Evolutionary conservation across 2,113 vertebrate genomes (phyloP).

Genomic region (Alosa alosa): DNA sequence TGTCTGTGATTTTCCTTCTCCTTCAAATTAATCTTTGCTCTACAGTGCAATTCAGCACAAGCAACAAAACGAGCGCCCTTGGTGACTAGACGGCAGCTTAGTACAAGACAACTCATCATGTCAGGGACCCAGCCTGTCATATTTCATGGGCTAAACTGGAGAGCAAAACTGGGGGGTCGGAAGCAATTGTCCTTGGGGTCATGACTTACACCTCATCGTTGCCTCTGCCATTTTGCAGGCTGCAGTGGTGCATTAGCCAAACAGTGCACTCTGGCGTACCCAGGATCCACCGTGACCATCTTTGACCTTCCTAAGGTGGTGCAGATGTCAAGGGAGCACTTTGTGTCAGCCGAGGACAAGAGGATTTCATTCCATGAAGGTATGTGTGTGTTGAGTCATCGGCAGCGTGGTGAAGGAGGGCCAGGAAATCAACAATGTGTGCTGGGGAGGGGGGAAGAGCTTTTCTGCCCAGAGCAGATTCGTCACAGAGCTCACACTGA

Average conservation of each 20-base stretch:
- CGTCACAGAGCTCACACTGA: constrained; percentile 15
- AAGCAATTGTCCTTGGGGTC: constrained; percentile 1
- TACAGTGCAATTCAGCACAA: background rate
- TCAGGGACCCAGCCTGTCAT: background rate
- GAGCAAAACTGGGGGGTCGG: background rate
- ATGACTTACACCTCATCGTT: background rate
- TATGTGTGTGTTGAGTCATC: constrained; percentile 42
- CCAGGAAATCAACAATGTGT: constrained; percentile 22
- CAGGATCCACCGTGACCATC: constrained; percentile 74
- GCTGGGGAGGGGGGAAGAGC: background rate
- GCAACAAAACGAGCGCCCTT: background rate
- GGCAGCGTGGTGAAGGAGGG: background rate
- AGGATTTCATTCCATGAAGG: constrained; percentile 77
- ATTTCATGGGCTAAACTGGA: background rate
- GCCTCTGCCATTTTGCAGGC: constrained; percentile 64
- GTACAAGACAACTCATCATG: background rate
- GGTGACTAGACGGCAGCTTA: background rate
- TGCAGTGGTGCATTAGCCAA: constrained; percentile 83
- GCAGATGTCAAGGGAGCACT: constrained; percentile 64
- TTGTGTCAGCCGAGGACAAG: constrained; percentile 57
- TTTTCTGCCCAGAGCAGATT: background rate
- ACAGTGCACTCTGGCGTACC: constrained; percentile 75
- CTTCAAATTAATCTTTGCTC: background rate
- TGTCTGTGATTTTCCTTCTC: background rate
- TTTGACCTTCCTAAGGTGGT: constrained; percentile 83